A percentile compares a stretch with the other conserved stretches of the same genome.
These are phyloP conservation scores for Petrocephalus schoutedeni DNA, from an alignment of 2,797 vertebrate species.

Conservation along the genomic window DNA sequence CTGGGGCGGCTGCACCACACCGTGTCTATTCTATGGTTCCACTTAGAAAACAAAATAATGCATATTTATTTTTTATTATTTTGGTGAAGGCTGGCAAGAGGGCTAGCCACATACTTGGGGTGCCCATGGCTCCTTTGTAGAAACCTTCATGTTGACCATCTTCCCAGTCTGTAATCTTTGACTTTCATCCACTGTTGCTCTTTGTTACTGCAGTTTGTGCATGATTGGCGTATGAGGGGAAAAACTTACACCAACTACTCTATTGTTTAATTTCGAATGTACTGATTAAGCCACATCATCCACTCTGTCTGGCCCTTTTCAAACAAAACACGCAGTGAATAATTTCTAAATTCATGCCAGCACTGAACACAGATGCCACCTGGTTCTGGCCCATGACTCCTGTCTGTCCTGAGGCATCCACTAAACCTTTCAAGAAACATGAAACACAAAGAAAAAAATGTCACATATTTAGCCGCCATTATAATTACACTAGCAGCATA, in stretches of 20 bases:
- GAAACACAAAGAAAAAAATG: background rate
- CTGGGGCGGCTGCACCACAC: background rate
- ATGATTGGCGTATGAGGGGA: background rate
- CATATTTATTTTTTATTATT: background rate
- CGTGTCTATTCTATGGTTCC: background rate
- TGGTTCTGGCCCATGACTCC: background rate
- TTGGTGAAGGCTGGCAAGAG: background rate
- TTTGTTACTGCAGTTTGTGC: background rate
- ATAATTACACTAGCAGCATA: background rate
- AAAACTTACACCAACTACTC: background rate
- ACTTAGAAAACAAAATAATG: background rate
- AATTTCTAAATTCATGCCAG: background rate
- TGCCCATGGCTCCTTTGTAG: background rate
- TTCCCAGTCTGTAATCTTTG: background rate
- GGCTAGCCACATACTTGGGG: background rate
- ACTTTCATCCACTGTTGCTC: background rate
- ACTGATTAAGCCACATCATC: background rate
- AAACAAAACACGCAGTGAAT: background rate
- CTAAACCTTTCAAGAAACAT: background rate
- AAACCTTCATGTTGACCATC: background rate
- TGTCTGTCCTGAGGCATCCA: background rate
- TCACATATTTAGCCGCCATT: background rate
- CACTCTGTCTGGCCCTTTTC: background rate
- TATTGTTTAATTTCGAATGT: background rate
- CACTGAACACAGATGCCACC: background rate